Evolutionary conservation across 2,797 vertebrate genomes (phyloP), one percentile per base, ranked within the genome.

Genomic region (Halcyon chelicuti): DNA sequence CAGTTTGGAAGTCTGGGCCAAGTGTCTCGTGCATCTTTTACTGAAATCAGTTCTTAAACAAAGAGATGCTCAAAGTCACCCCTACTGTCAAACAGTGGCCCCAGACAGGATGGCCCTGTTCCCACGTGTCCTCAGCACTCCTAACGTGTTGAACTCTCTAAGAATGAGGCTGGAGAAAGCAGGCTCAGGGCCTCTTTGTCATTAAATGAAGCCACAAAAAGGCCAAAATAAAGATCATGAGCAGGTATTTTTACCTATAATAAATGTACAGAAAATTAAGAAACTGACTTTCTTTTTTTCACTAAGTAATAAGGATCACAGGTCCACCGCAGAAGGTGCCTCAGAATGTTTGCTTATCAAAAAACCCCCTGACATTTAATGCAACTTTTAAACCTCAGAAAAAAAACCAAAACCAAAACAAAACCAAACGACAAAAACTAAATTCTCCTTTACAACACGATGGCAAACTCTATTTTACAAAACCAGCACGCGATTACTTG

Each of bases 131-230:
- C 22, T 28, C 14, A 88, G 55, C 55, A 60, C 54, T 60, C 35
- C 75, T 52, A 87, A 26, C 15, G 1, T 14, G 17, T 16, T 63
- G 52, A 78, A 9, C 13, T 89, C 10, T n/a, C 26, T 8, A 61
- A 82, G 47, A 86, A 76, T 1, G 2, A 91, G 12, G 31, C 40
- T 80, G 31, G 90, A 57, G 9, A 93, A 75, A 74, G 75, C 29
- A 33, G 4, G 49, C 28, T 51, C 63, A 67, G 46, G 12, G 28
- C 29, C 12, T 58, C 1, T 0, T 5, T 4, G 3, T 49, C 37
- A 89, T 23, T 74, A 78, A 70, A 75, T 20, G 28, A 83, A 80
- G 37, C 12, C 39, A 33, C 3, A 26, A 66, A 68, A 37, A 76
- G n/a, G 23, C n/a, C 52, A 76, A 35, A 10, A 66, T 29, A 61